phyloP scores from a whole-genome alignment of 2,797 vertebrate species.

The Lepilemur ruficaudatus region DNA sequence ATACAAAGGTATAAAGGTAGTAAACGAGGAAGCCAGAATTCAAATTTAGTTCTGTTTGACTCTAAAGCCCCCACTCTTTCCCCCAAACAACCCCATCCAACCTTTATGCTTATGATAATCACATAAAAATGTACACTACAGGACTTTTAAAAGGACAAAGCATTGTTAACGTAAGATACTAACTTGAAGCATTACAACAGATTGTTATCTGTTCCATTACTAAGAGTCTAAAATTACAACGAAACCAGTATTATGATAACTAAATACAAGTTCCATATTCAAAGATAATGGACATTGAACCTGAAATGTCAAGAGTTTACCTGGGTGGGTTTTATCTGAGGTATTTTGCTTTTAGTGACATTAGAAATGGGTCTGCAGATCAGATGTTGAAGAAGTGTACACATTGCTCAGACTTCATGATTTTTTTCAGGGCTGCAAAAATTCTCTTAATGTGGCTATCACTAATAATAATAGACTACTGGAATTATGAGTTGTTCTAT shows the following conservation, averaged over 20 bases:
- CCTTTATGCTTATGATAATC: conserved; percentile 19
- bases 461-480: conserved; percentile 39
- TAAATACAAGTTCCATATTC: neutral
- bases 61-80: neutral
- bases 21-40: neutral
- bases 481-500: neutral
- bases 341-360: neutral
- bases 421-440: conserved; percentile 36
- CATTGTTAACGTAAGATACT: conserved; percentile 43
- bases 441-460: conserved; percentile 31
- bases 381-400: conserved; percentile 25
- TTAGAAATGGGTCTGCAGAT: conserved; percentile 27
- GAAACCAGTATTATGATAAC: conserved; percentile 11
- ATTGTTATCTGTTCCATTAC: neutral
- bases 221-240: conserved; percentile 16
- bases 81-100: neutral
- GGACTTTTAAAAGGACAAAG: conserved; percentile 34
- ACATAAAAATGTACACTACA: conserved; percentile 21
- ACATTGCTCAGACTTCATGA: neutral
- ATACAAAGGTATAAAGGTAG: conserved; percentile 37
- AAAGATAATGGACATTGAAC: neutral
- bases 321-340: conserved; percentile 18
- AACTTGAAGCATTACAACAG: conserved; percentile 40
- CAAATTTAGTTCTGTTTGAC: conserved; percentile 39
- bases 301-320: neutral